Conservation (phyloP, 2,113 vertebrate genomes). For the Scophthalmus maximus region DNA sequence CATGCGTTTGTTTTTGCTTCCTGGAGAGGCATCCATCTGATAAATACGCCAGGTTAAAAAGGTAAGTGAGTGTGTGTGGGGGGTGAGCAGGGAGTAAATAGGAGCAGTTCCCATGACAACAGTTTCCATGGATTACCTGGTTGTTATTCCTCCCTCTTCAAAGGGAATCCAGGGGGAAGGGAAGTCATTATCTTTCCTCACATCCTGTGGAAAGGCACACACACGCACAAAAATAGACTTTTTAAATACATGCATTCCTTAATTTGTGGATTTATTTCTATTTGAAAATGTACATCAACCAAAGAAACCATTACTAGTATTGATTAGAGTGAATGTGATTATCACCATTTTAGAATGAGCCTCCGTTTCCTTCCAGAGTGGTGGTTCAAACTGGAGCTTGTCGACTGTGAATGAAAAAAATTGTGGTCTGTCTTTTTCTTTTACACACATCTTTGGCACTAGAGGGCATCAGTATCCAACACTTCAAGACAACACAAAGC, state of each 20-base stretch:
- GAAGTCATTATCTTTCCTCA: slow-evolving; percentile 89
- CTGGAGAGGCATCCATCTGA: slow-evolving; percentile 3
- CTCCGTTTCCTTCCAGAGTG: slow-evolving; percentile 93
- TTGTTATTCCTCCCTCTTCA: slow-evolving; percentile 87
- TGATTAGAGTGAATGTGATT: background rate
- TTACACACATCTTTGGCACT: slow-evolving; percentile 44
- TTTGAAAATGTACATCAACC: background rate
- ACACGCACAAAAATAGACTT: slow-evolving; percentile 37
- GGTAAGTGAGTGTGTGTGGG: background rate
- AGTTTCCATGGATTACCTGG: slow-evolving; percentile 83
- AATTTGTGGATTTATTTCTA: background rate
- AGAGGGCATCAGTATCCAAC: slow-evolving; percentile 66
- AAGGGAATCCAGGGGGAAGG: slow-evolving; percentile 93
- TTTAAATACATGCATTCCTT: background rate
- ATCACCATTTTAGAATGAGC: slow-evolving; percentile 94
- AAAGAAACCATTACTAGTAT: too few species aligned
- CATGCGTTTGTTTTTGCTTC: background rate
- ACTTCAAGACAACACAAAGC: slow-evolving; percentile 27
- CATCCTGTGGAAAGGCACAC: slow-evolving; percentile 82
- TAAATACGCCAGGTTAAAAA: slow-evolving; percentile 22
- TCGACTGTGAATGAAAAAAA: slow-evolving; percentile 86
- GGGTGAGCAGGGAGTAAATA: slow-evolving; percentile 25
- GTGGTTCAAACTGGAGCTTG: slow-evolving; percentile 94
- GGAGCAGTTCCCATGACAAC: slow-evolving; percentile 60
- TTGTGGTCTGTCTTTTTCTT: background rate